phyloP scores from a whole-genome alignment of 2,113 vertebrate species.

The Salvelinus alpinus region DNA sequence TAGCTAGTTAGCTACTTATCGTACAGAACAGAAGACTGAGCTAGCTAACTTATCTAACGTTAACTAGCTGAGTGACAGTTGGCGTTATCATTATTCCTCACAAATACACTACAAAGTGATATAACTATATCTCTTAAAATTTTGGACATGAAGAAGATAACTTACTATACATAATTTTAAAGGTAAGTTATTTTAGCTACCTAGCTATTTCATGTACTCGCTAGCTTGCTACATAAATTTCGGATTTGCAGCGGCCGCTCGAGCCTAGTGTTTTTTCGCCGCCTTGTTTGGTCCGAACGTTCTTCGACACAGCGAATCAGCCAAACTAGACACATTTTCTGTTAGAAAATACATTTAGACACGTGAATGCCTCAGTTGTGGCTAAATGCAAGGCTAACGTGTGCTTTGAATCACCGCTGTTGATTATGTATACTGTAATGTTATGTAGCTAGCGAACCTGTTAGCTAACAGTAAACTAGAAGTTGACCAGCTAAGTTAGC shows the following conservation, averaged over 20 bases:
- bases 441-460: neutral
- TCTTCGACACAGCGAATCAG: neutral
- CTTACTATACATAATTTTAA: conserved; percentile 74
- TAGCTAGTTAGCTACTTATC: conserved; percentile 44
- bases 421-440: neutral
- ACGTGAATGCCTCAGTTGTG: no score
- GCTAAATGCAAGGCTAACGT: neutral
- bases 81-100: no score
- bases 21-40: neutral
- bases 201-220: no score
- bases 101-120: conserved; percentile 41
- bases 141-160: conserved; percentile 81
- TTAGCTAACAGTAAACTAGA: neutral
- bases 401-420: neutral
- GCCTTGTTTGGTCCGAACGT: neutral
- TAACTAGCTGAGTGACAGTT: no score
- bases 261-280: neutral
- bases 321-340: no score
- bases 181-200: conserved; percentile 58
- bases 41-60: no score
- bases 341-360: no score
- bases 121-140: conserved; percentile 66
- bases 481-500: no score
- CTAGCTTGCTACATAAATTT: neutral
- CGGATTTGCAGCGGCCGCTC: neutral